Base-by-base conservation (phyloP, 2,888 invertebrate genomes). In the Metopia argyrocephala region DNA sequence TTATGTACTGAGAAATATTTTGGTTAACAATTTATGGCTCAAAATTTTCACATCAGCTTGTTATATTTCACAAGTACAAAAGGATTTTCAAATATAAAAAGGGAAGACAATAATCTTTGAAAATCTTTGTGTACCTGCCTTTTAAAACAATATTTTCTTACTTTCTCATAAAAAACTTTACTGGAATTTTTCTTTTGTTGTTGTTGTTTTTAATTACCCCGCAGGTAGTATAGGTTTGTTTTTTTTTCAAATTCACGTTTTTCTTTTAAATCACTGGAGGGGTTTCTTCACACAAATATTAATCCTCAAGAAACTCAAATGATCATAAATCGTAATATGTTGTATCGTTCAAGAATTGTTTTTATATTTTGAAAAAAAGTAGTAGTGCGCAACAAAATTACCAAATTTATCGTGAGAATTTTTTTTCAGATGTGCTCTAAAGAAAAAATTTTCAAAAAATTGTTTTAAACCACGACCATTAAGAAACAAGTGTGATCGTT, bases 401-500 rank as follows among this genome's bases (percentile, higher is more conserved):
- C n/a, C n/a, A n/a, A n/a, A n/a, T n/a, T n/a, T n/a, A n/a, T n/a
- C n/a, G n/a, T n/a, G n/a, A n/a, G n/a, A n/a, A n/a, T n/a, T n/a
- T n/a, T n/a, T n/a, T n/a, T n/a, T n/a, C n/a, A n/a, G n/a, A n/a
- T n/a, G n/a, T n/a, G n/a, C n/a, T n/a, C n/a, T n/a, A n/a, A n/a
- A n/a, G n/a, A n/a, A n/a, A n/a, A n/a, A n/a, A n/a, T n/a, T n/a
- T n/a, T n/a, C n/a, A n/a, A n/a, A n/a, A n/a, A n/a, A n/a, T n/a
- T n/a, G n/a, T n/a, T n/a, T n/a, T n/a, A n/a, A n/a, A n/a, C n/a
- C n/a, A n/a, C n/a, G n/a, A n/a, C n/a, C n/a, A n/a, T n/a, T n/a
- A n/a, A n/a, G 21, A 61, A 45, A 23, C 20, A 54, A 68, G 54
- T 68, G 28, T 25, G 76, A 76, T 61, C 76, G 15, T 31, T 68